These are phyloP conservation scores for Psephotus haematonotus DNA, from an alignment of 2,113 vertebrate species.

Conservation along the genomic window DNA sequence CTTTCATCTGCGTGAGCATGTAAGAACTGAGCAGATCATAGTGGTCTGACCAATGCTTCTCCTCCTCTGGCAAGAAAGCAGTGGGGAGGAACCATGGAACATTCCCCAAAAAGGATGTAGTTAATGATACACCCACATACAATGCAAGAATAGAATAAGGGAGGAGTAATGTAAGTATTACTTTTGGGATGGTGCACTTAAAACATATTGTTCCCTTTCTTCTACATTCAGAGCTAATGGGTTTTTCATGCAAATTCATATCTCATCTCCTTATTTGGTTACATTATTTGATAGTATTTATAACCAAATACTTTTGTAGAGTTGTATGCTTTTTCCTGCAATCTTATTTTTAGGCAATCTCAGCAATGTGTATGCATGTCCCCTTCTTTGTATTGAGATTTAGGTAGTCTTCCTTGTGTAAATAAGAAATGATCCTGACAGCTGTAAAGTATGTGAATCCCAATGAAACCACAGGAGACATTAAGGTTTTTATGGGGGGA, in stretches of 20 bases:
- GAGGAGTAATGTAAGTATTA: slow-evolving; percentile 59
- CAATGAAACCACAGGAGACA: neutral
- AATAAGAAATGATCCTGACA: neutral
- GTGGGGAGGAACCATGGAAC: slow-evolving; percentile 46
- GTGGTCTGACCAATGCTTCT: slow-evolving; percentile 50
- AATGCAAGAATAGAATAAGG: slow-evolving; percentile 57
- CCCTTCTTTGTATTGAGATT: neutral
- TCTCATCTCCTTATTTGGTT: neutral
- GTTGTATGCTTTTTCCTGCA: neutral
- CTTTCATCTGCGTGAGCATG: slow-evolving; percentile 47
- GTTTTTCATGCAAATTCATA: neutral
- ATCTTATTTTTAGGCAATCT: neutral
- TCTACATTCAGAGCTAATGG: neutral
- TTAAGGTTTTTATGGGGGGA: neutral
- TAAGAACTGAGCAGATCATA: slow-evolving; percentile 58
- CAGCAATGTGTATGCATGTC: neutral
- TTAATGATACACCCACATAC: slow-evolving; percentile 49
- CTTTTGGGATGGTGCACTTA: slow-evolving; percentile 26
- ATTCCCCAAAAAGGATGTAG: slow-evolving; percentile 54
- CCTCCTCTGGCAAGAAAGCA: slow-evolving; percentile 60
- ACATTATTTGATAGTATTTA: neutral
- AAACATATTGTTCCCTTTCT: neutral
- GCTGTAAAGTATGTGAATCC: neutral
- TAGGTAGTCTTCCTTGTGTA: neutral
- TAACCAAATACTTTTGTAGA: neutral